Conservation (phyloP, 2,113 vertebrate genomes). For the Salvelinus fontinalis region DNA sequence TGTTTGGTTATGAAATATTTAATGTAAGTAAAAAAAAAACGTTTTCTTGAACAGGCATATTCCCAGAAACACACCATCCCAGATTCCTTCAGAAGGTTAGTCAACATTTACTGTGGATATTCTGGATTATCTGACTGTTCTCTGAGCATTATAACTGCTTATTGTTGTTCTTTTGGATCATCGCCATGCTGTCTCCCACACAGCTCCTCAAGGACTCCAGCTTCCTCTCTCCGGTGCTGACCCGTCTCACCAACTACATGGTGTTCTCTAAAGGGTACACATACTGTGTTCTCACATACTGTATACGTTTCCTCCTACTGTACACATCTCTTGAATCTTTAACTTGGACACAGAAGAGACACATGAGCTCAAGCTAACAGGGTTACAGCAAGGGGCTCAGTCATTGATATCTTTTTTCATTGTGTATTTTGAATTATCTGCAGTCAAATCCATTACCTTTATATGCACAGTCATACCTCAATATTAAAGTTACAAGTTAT, state of each 20-base stretch:
- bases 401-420: no score
- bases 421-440: no score
- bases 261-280: constrained; percentile 87
- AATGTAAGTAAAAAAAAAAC: no score
- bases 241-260: constrained; percentile 83
- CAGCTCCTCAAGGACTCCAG: constrained; percentile 91
- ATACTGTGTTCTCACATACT: not conserved
- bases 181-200: constrained; percentile 9
- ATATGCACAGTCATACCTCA: no score
- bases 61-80: constrained; percentile 87
- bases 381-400: no score
- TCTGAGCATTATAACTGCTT: not conserved
- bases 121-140: not conserved
- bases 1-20: not conserved
- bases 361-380: no score
- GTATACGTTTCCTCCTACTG: not conserved
- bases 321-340: no score
- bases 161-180: not conserved
- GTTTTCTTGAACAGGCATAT: constrained; percentile 78
- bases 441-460: no score
- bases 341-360: no score
- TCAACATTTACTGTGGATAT: constrained; percentile 6
- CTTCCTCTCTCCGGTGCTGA: constrained; percentile 81
- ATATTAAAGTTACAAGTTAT: no score
- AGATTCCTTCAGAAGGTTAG: constrained; percentile 87